A percentile compares a stretch with the other conserved stretches of the same genome.
Conservation (phyloP, 1,140 invertebrate species). For the Nilaparvata lugens region DNA sequence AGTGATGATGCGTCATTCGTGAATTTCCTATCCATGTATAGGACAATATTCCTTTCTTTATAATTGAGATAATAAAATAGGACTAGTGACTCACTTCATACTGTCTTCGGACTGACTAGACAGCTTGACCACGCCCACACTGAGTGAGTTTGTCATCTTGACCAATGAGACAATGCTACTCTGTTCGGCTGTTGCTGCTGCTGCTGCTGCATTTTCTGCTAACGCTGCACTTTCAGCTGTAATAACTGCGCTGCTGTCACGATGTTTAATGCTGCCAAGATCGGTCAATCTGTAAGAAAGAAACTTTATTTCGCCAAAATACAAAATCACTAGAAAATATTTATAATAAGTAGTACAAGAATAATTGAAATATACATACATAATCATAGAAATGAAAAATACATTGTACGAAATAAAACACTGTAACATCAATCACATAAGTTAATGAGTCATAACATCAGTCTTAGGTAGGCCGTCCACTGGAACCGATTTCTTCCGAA, state of each 20-base stretch:
- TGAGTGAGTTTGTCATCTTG: conserved; percentile 38
- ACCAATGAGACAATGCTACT: conserved; percentile 39
- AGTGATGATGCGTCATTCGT: too few relatives aligned
- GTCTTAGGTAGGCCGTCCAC: too few relatives aligned
- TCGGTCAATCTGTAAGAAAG: conserved; percentile 52
- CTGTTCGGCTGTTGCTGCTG: conserved; percentile 37
- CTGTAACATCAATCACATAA: too few relatives aligned
- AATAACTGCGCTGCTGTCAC: conserved; percentile 26
- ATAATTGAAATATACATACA: too few relatives aligned
- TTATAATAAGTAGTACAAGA: neutral
- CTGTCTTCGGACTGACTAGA: neutral
- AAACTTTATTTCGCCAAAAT: too few relatives aligned
- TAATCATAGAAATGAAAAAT: too few relatives aligned
- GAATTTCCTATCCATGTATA: too few relatives aligned
- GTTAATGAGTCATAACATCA: too few relatives aligned
- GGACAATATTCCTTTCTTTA: too few relatives aligned
- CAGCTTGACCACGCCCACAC: conserved; percentile 11
- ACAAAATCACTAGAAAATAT: neutral
- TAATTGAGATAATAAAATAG: neutral
- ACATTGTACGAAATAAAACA: too few relatives aligned
- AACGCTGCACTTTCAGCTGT: conserved; percentile 38
- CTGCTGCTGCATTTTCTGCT: conserved; percentile 17
- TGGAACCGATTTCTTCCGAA: too few relatives aligned
- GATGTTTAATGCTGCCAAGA: conserved; percentile 46
- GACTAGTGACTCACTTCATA: neutral